A percentile compares a stretch with the other conserved stretches of the same genome.
These are phyloP conservation scores for Eublepharis macularius DNA, from an alignment of 2,113 vertebrate species.

Conservation along the genomic window DNA sequence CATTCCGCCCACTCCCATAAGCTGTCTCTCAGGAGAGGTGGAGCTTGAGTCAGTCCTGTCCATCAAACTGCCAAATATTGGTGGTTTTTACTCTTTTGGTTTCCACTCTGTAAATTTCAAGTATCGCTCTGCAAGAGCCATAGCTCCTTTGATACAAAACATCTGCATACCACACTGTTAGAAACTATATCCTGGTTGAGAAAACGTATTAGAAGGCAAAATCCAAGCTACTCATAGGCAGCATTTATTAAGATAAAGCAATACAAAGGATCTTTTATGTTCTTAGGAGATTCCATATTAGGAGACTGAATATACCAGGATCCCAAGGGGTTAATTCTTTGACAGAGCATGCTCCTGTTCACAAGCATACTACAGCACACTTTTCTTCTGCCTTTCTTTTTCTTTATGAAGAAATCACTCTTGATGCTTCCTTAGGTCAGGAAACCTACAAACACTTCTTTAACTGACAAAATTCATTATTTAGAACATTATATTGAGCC, in stretches of 20 bases:
- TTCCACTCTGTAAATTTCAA: background rate
- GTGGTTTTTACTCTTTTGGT: background rate
- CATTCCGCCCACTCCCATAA: no score
- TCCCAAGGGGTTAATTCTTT: conserved; percentile 69
- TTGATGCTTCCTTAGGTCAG: conserved; percentile 27
- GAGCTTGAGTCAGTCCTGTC: no score
- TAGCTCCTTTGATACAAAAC: background rate
- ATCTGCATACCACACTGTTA: background rate
- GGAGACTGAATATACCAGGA: conserved; percentile 31
- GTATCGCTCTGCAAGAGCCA: background rate
- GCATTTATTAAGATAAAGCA: conserved; percentile 54
- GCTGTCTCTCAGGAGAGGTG: no score
- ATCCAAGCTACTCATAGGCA: conserved; percentile 41
- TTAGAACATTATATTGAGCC: background rate
- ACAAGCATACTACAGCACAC: conserved; percentile 69
- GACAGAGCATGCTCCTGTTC: conserved; percentile 86
- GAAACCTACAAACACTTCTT: background rate
- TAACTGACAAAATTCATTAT: conserved; percentile 41
- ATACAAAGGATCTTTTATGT: conserved; percentile 38
- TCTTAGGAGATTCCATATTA: conserved; percentile 20
- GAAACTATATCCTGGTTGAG: background rate
- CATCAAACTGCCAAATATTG: no score
- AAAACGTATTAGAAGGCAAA: conserved; percentile 39
- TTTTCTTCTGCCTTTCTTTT: conserved; percentile 34
- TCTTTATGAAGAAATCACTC: conserved; percentile 56